Evolutionary conservation across 2,797 vertebrate species (phyloP).

Genomic region (Macrochelys suwanniensis): DNA sequence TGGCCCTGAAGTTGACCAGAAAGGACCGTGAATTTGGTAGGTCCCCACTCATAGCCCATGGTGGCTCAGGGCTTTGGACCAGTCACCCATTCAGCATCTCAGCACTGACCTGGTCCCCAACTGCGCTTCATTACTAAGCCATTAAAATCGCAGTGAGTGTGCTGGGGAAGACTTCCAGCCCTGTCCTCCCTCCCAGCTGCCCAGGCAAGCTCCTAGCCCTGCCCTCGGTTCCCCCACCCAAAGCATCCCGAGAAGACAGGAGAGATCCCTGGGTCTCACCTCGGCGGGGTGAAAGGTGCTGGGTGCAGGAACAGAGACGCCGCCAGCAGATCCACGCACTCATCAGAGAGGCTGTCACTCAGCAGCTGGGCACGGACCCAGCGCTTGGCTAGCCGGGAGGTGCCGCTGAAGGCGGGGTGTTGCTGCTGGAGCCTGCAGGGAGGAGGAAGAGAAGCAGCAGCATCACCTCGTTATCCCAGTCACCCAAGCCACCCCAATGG

Average conservation of each 20-base stretch:
- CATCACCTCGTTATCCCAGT: background rate
- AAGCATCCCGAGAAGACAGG: background rate
- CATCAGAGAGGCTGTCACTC: slow-evolving; percentile 86
- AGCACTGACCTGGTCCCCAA: background rate
- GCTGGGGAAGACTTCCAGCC: too few relatives aligned
- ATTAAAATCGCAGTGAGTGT: background rate
- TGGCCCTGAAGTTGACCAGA: too few relatives aligned
- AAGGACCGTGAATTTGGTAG: too few relatives aligned
- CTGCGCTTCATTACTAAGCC: background rate
- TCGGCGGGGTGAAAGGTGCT: slow-evolving; percentile 90
- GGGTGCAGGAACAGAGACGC: slow-evolving; percentile 93
- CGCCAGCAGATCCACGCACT: slow-evolving; percentile 92
- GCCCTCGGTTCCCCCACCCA: background rate
- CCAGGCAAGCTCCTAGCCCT: background rate
- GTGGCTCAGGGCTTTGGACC: background rate
- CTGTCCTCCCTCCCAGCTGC: background rate
- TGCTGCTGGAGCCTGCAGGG: slow-evolving; percentile 92
- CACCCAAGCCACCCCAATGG: background rate
- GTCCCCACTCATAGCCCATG: background rate
- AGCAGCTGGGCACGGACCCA: slow-evolving; percentile 95
- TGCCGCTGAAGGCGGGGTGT: slow-evolving; percentile 88
- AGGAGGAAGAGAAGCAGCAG: background rate
- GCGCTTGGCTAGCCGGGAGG: slow-evolving; percentile 93
- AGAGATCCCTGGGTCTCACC: slow-evolving; percentile 80
- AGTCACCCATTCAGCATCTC: background rate